Percentiles rank a stretch among this genome's conserved stretches.
phyloP scores from a whole-genome alignment of 1,140 invertebrate species.

The Chironomus striatipennis region DNA sequence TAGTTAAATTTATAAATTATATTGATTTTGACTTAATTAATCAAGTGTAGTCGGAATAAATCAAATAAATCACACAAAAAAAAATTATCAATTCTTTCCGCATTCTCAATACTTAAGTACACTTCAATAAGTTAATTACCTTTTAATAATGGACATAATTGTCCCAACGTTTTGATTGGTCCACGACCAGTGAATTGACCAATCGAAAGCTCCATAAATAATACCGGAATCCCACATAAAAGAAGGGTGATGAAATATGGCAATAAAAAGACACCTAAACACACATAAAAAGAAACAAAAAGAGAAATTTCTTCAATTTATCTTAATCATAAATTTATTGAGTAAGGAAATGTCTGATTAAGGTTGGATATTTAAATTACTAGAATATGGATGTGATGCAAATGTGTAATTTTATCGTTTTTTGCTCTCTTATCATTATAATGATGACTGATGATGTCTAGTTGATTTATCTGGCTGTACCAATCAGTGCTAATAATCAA shows the following conservation, averaged over 20 bases:
- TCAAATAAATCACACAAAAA: background rate
- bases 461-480: too few species aligned
- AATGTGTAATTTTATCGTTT: too few species aligned
- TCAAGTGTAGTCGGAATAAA: background rate
- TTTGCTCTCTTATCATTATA: too few species aligned
- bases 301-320: slow-evolving; percentile 26
- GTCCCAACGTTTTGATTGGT: slow-evolving; percentile 70
- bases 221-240: slow-evolving; percentile 67
- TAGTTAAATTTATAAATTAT: too few species aligned
- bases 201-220: slow-evolving; percentile 77
- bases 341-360: slow-evolving; percentile 8
- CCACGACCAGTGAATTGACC: slow-evolving; percentile 74
- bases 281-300: slow-evolving; percentile 29
- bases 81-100: background rate
- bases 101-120: background rate
- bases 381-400: too few species aligned
- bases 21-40: slow-evolving; percentile 10
- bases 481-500: too few species aligned
- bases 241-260: slow-evolving; percentile 75
- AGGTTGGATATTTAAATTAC: background rate
- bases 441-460: too few species aligned
- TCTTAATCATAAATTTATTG: slow-evolving; percentile 9
- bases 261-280: slow-evolving; percentile 72
- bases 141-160: slow-evolving; percentile 78
- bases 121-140: slow-evolving; percentile 44